Conservation (phyloP, 2,888 invertebrate species). For the Drepanosiphum platanoidis region DNA sequence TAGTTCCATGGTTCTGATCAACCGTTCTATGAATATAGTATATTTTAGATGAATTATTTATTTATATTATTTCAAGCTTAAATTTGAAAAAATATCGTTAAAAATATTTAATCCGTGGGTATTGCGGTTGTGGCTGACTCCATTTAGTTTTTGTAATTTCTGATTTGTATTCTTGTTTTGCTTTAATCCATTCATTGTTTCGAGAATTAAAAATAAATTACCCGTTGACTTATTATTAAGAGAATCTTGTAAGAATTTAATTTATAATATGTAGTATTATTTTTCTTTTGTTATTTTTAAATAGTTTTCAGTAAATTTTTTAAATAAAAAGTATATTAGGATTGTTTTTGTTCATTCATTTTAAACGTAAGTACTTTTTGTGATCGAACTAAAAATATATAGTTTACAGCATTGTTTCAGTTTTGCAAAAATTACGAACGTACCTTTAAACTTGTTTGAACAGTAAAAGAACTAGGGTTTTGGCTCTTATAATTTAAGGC, state of each 20-base stretch:
- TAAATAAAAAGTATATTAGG: background rate
- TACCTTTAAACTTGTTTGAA: background rate
- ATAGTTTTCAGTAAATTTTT: too few species aligned
- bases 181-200: too few species aligned
- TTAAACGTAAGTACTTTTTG: background rate
- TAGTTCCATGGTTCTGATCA: too few species aligned
- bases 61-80: background rate
- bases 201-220: too few species aligned
- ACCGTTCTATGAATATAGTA: background rate
- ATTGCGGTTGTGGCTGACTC: background rate
- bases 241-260: too few species aligned
- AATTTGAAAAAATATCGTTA: background rate
- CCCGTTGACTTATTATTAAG: too few species aligned
- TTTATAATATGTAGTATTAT: too few species aligned
- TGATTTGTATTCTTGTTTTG: too few species aligned
- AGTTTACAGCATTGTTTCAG: background rate
- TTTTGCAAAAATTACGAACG: background rate
- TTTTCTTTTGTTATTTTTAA: too few species aligned
- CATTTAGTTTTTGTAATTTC: background rate
- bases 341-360: background rate
- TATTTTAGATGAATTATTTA: too few species aligned
- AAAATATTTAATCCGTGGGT: background rate
- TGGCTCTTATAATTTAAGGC: background rate
- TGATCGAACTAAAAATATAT: background rate
- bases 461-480: background rate